These are phyloP conservation scores for Graphium colonna DNA, from an alignment of 2,888 invertebrate genomes.

Conservation along the genomic window DNA sequence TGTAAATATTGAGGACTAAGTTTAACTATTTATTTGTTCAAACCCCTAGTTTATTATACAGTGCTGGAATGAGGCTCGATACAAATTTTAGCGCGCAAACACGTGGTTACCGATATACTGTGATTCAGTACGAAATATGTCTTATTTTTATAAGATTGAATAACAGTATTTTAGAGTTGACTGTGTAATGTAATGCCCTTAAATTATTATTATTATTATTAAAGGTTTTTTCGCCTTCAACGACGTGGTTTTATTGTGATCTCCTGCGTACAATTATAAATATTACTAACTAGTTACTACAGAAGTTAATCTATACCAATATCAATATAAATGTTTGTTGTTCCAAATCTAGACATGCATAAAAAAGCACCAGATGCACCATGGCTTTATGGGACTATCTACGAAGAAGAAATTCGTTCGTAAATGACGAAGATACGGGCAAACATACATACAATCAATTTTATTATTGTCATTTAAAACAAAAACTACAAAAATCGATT, in stretches of 20 bases:
- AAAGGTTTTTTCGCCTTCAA: slow-evolving; percentile 62
- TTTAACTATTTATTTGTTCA: slow-evolving; percentile 53
- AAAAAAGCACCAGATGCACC: too few species aligned
- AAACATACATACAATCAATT: too few species aligned
- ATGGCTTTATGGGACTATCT: too few species aligned
- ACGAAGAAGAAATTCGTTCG: too few species aligned
- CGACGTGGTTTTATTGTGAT: slow-evolving; percentile 42
- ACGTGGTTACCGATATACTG: slow-evolving; percentile 54
- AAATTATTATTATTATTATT: slow-evolving; percentile 70
- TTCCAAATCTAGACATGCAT: too few species aligned
- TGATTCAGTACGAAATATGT: slow-evolving; percentile 60
- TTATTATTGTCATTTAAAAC: too few species aligned
- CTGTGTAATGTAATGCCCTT: slow-evolving; percentile 74
- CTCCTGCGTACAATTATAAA: too few species aligned
- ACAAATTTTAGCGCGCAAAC: slow-evolving; percentile 29
- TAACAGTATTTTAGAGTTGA: slow-evolving; percentile 76
- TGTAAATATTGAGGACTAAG: slow-evolving; percentile 73
- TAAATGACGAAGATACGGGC: too few species aligned
- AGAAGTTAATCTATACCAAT: too few species aligned
- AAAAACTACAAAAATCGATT: too few species aligned
- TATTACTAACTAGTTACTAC: too few species aligned
- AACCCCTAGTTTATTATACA: slow-evolving; percentile 31
- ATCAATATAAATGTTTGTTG: too few species aligned
- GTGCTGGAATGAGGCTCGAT: slow-evolving; percentile 20
- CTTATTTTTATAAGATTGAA: slow-evolving; percentile 58